Evolutionary conservation across 2,797 vertebrate genomes (phyloP).

Genomic region (Pangasius sanitwongsei): DNA sequence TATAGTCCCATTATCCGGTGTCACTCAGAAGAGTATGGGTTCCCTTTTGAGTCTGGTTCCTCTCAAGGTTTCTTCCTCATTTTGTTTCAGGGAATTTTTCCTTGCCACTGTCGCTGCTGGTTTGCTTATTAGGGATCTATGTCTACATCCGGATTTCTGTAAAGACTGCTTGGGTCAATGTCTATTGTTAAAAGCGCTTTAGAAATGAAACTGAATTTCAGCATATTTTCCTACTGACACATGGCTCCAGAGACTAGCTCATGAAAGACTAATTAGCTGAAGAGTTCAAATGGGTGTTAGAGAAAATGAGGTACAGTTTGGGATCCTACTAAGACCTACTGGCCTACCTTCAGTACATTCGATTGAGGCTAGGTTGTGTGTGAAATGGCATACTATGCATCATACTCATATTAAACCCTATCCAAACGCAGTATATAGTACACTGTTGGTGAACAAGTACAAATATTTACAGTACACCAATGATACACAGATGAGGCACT

Average conservation of each 20-base stretch:
- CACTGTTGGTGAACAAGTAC: not conserved
- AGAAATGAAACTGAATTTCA: not conserved
- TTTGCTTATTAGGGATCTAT: not conserved
- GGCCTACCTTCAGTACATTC: no score
- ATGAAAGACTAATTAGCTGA: not conserved
- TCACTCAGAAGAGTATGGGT: not conserved
- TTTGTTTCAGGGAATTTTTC: not conserved
- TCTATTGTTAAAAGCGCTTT: not conserved
- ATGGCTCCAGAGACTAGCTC: not conserved
- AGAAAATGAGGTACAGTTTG: not conserved
- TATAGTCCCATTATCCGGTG: not conserved
- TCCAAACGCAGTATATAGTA: not conserved
- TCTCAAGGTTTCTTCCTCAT: conserved; percentile 10
- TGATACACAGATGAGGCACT: not conserved
- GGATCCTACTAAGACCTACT: not conserved
- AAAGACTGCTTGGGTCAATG: not conserved
- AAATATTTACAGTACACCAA: not conserved
- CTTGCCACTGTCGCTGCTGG: not conserved
- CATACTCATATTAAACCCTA: not conserved
- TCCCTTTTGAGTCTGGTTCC: conserved; percentile 18
- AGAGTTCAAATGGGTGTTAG: not conserved
- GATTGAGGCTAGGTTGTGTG: not conserved
- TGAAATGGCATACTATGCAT: not conserved
- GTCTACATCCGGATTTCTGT: not conserved
- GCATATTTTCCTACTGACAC: not conserved